Conservation (phyloP, 35 echinoderm and acorn worm species). For the Heliocidaris erythrogramma region DNA sequence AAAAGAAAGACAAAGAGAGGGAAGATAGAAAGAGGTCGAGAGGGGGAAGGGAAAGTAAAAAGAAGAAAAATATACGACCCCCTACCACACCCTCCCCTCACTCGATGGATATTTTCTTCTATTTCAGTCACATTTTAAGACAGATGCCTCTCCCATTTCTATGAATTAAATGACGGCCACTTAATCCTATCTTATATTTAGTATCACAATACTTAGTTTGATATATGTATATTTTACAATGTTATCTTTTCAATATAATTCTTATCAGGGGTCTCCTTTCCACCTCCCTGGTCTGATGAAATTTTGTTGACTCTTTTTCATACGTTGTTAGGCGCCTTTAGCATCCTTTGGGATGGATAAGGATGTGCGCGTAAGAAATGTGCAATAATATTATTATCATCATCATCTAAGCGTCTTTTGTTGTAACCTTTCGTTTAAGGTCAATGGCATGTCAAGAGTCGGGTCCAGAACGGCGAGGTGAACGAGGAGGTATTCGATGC, state of each 20-base stretch:
- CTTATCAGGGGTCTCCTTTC: too few species aligned
- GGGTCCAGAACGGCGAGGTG: neutral
- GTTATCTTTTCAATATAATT: too few species aligned
- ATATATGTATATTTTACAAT: too few species aligned
- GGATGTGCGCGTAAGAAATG: too few species aligned
- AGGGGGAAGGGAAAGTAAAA: neutral
- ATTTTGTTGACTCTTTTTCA: too few species aligned
- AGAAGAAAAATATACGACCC: neutral
- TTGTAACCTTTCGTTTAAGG: neutral
- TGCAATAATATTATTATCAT: too few species aligned
- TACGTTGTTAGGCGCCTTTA: too few species aligned
- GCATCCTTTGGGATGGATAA: too few species aligned
- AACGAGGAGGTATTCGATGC: slow-evolving; percentile 54
- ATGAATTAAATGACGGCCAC: neutral
- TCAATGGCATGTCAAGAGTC: slow-evolving; percentile 53
- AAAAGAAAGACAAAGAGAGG: neutral
- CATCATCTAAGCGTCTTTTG: neutral
- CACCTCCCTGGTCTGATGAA: too few species aligned
- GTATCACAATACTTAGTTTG: too few species aligned
- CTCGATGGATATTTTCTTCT: neutral
- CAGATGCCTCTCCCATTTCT: neutral
- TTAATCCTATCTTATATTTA: too few species aligned
- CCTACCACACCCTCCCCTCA: neutral
- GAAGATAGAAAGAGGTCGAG: neutral
- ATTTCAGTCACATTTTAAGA: neutral